These are phyloP conservation scores for Hemithea aestivaria DNA, from an alignment of 2,888 invertebrate species.

Conservation along the genomic window DNA sequence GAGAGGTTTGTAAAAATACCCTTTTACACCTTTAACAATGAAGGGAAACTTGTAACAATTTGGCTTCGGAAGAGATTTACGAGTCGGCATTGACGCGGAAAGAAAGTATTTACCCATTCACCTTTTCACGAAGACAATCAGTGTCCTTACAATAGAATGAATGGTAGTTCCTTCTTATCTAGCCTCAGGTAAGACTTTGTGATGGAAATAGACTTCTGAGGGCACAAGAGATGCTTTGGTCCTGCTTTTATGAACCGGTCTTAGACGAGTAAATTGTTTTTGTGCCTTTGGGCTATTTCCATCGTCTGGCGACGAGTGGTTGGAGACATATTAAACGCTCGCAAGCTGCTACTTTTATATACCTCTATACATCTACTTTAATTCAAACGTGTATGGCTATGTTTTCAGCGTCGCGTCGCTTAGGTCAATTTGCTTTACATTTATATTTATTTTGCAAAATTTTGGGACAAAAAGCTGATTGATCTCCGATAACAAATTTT, in stretches of 20 bases:
- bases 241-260: conserved; percentile 51
- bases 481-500: no score
- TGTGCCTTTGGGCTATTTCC: conserved; percentile 60
- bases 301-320: conserved; percentile 33
- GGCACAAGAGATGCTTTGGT: conserved; percentile 51
- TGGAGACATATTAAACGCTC: not conserved
- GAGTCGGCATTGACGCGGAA: conserved; percentile 15
- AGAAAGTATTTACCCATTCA: conserved; percentile 17
- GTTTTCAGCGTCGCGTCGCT: no score
- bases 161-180: conserved; percentile 33
- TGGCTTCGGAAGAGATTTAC: conserved; percentile 15
- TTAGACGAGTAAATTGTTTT: conserved; percentile 72
- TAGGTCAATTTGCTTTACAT: no score
- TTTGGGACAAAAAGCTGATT: no score
- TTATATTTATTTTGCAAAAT: no score
- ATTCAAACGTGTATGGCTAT: no score
- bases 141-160: conserved; percentile 33
- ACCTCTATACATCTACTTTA: no score
- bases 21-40: conserved; percentile 13
- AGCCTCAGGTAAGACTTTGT: conserved; percentile 60
- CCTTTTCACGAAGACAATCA: conserved; percentile 31
- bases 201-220: conserved; percentile 60
- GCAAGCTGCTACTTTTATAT: no score
- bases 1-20: conserved; percentile 13
- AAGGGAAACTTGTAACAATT: conserved; percentile 19